Evolutionary conservation across 2,797 vertebrate genomes (phyloP), one percentile per base, ranked within the genome.

Genomic region (Pipistrellus nathusii): DNA sequence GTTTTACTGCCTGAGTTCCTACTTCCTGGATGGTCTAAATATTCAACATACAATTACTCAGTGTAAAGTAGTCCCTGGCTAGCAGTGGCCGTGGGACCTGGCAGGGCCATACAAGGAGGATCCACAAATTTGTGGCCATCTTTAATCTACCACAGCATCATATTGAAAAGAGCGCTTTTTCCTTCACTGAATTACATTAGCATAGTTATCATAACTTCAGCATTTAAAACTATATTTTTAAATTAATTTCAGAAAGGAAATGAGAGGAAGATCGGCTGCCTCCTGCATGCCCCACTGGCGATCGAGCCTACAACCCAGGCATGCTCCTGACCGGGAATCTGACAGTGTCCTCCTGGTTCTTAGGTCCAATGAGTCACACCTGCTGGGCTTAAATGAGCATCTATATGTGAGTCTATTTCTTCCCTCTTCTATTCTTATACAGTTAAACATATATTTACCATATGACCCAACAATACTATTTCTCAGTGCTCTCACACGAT

Each of bases 11-110:
- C 3, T 38, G 83, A 83, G 27, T 93, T 94, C 44, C 41, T 94
- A 48, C 35, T 95, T 96, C 51, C 78, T 90, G 53, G 91, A 93
- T 85, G 86, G 77, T 92, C 82, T 86, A 5, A 57, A 46, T 55
- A 64, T 5, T 88, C 25, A 78, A 7, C 4, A 23, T 25, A 38
- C 15, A 85, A 64, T 2, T 51, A 38, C 82, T 55, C 35, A 57
- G 6, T n/a, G 11, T 72, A 83, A 73, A 90, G 14, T 44, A 18
- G 48, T 69, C 48, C 23, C 15, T 55, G 35, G 44, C 85, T 88
- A 64, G n/a, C 5, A 27, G 25, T 27, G 35, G 21, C 38, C 51
- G 48, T 14, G 69, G 62, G 48, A 82, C 5, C 11, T 85, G 21
- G 41, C 20, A 73, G 69, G 77, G 77, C 30, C 27, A 57, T 27